These are phyloP conservation scores for Cosmia pyralina DNA, from an alignment of 2,888 invertebrate genomes.

Conservation along the genomic window DNA sequence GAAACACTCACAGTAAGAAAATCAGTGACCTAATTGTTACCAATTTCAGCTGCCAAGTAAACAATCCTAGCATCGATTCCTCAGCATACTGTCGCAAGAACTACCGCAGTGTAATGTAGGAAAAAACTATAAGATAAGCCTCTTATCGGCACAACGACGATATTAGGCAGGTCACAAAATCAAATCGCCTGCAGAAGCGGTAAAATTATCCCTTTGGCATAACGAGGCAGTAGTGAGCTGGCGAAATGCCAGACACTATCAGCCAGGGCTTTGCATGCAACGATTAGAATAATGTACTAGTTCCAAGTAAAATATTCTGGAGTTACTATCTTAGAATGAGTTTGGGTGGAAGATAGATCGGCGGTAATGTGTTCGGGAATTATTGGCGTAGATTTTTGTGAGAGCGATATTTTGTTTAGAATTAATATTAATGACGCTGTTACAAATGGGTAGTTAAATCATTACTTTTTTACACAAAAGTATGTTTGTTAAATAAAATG, in stretches of 20 bases:
- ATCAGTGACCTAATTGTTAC: slow-evolving; percentile 8
- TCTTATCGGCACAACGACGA: slow-evolving; percentile 69
- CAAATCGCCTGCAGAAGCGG: slow-evolving; percentile 73
- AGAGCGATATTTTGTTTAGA: background rate
- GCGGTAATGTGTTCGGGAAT: slow-evolving; percentile 3
- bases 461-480: no score
- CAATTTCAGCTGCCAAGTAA: slow-evolving; percentile 4
- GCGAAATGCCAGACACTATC: slow-evolving; percentile 71
- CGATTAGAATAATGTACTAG: slow-evolving; percentile 73
- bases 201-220: slow-evolving; percentile 72
- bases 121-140: slow-evolving; percentile 68
- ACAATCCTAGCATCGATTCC: slow-evolving; percentile 31
- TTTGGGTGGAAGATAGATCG: slow-evolving; percentile 32
- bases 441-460: no score
- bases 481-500: no score
- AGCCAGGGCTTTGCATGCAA: slow-evolving; percentile 63
- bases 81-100: slow-evolving; percentile 16
- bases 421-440: no score
- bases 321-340: slow-evolving; percentile 38
- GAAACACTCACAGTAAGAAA: slow-evolving; percentile 10
- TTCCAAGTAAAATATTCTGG: slow-evolving; percentile 64
- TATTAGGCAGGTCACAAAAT: slow-evolving; percentile 76
- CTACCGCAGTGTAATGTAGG: slow-evolving; percentile 56
- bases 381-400: background rate
- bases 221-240: slow-evolving; percentile 67